These are phyloP conservation scores for Eremophila alpestris DNA, from an alignment of 2,797 vertebrate genomes.

Conservation along the genomic window DNA sequence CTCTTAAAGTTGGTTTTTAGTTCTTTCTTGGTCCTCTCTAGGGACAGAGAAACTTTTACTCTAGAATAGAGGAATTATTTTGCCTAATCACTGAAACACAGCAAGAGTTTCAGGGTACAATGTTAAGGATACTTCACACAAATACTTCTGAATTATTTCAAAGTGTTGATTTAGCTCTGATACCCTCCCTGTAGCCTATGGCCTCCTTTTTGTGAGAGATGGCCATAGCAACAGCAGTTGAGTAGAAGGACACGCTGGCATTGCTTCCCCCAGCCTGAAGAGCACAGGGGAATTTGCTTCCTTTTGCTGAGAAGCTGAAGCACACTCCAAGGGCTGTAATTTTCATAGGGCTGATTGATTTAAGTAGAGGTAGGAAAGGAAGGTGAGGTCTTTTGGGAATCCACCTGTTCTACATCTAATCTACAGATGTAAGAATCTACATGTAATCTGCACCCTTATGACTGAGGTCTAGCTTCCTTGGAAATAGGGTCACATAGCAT, in stretches of 20 bases:
- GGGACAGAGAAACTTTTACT: not conserved
- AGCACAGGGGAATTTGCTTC: not conserved
- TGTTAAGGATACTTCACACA: not conserved
- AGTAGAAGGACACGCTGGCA: not conserved
- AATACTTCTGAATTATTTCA: not conserved
- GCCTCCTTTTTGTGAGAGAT: not conserved
- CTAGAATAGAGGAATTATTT: not conserved
- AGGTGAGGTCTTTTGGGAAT: not conserved
- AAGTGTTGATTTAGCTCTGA: not conserved
- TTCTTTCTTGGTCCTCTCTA: not conserved
- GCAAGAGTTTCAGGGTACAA: not conserved
- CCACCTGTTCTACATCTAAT: not conserved
- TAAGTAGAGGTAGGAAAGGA: not conserved
- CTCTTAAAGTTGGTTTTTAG: not conserved
- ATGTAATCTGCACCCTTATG: not conserved
- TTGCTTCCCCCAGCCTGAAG: not conserved
- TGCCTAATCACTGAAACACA: not conserved
- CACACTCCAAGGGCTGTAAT: not conserved
- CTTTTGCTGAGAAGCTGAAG: not conserved
- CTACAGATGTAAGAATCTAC: not conserved
- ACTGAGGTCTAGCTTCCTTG: not conserved
- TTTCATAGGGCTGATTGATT: not conserved
- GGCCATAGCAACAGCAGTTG: not conserved
- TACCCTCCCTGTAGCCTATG: rapidly evolving
- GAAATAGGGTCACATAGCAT: not conserved